Evolutionary conservation across 2,888 invertebrate species (phyloP).

Genomic region (Adelognathus sp.): DNA sequence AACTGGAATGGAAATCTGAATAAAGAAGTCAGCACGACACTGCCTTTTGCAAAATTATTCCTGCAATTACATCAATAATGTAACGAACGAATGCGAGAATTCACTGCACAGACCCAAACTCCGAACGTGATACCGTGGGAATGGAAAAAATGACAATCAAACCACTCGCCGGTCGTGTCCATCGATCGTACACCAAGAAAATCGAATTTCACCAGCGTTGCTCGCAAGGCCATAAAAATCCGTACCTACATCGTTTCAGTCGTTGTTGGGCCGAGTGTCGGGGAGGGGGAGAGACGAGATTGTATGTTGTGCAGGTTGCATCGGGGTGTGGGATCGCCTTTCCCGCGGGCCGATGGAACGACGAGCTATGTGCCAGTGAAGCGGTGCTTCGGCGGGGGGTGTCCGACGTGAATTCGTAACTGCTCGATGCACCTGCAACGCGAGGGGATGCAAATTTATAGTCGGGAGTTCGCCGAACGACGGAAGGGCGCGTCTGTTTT

Average conservation of each 20-base stretch:
- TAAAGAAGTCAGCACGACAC: too few species aligned
- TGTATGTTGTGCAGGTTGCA: not conserved
- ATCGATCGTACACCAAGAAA: constrained; percentile 7
- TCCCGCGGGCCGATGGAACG: constrained; percentile 22
- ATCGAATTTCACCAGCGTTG: constrained; percentile 25
- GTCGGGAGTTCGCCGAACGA: constrained; percentile 49
- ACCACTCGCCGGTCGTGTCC: not conserved
- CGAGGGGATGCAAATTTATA: constrained; percentile 59
- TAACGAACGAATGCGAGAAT: too few species aligned
- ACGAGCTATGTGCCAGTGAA: constrained; percentile 1
- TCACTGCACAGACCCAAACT: not conserved
- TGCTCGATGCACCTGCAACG: constrained; percentile 48
- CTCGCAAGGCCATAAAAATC: constrained; percentile 22
- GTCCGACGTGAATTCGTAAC: constrained; percentile 47
- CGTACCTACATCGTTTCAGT: not conserved
- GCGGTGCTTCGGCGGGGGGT: not conserved
- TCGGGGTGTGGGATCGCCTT: not conserved
- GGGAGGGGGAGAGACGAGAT: not conserved
- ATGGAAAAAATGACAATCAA: constrained; percentile 17
- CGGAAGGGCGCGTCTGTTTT: constrained; percentile 60
- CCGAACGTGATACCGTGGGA: not conserved
- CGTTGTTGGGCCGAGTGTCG: not conserved
- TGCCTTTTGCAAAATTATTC: not conserved
- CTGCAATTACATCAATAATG: too few species aligned
- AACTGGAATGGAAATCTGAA: too few species aligned